Percentiles rank a stretch among this genome's conserved stretches.
Conservation (phyloP, 1,140 invertebrate genomes). For the Coptotermes formosanus region DNA sequence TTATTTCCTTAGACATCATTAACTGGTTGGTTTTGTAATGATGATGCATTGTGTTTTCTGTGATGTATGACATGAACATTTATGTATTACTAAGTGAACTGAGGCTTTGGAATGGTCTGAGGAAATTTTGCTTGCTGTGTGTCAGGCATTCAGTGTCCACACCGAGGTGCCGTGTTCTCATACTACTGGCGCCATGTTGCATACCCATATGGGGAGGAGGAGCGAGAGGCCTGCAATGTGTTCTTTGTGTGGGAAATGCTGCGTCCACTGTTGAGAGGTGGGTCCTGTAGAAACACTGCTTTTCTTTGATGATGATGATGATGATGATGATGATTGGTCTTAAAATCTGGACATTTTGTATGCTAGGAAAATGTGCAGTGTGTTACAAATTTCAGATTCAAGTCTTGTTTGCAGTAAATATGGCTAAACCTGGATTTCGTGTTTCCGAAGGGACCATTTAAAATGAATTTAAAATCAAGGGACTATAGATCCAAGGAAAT, state of each 20-base stretch:
- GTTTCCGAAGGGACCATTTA: too few species aligned
- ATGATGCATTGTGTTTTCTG: too few species aligned
- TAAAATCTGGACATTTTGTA: background rate
- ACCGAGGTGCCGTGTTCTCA: conserved; percentile 41
- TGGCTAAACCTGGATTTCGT: too few species aligned
- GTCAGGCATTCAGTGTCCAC: conserved; percentile 41
- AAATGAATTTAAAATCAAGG: too few species aligned
- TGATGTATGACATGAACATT: too few species aligned
- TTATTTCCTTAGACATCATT: too few species aligned
- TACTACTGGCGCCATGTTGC: conserved; percentile 40
- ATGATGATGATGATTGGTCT: background rate
- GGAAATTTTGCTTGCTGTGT: background rate
- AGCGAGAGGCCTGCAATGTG: conserved; percentile 42
- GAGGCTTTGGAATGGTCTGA: background rate
- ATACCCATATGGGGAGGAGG: conserved; percentile 40
- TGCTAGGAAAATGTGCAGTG: too few species aligned
- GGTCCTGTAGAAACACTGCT: background rate
- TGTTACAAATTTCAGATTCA: too few species aligned
- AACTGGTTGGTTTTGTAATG: too few species aligned
- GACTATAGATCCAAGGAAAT: too few species aligned
- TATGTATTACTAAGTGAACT: too few species aligned
- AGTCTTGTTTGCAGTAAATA: too few species aligned
- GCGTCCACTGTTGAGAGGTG: conserved; percentile 40
- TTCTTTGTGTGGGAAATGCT: conserved; percentile 44
- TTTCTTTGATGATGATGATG: background rate